Evolutionary conservation across 1,140 invertebrate species (phyloP).

Genomic region (Ostrea edulis): DNA sequence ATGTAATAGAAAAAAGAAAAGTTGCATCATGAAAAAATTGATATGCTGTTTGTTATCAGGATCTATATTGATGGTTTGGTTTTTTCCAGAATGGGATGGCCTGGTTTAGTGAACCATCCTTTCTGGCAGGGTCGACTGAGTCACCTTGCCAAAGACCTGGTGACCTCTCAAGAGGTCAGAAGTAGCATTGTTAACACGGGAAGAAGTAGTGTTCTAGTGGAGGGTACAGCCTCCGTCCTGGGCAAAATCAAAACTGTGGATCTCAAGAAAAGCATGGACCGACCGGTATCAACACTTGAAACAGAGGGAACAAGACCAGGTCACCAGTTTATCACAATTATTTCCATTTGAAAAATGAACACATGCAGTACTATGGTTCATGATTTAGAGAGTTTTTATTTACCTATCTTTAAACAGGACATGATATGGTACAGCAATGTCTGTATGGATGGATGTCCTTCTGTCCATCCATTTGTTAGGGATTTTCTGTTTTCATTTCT

Average conservation of each 20-base stretch:
- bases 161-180: slow-evolving; percentile 63
- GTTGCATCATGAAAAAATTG: too few species aligned
- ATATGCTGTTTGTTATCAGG: too few species aligned
- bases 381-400: background rate
- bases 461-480: too few species aligned
- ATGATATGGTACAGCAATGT: too few species aligned
- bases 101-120: slow-evolving; percentile 74
- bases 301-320: slow-evolving; percentile 69
- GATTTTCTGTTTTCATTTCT: too few species aligned
- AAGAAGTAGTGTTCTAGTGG: slow-evolving; percentile 71
- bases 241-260: slow-evolving; percentile 73
- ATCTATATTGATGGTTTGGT: background rate
- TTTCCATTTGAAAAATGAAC: background rate
- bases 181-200: slow-evolving; percentile 63
- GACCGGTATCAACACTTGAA: slow-evolving; percentile 66
- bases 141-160: slow-evolving; percentile 73
- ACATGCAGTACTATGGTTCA: background rate
- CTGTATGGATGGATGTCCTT: too few species aligned
- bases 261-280: slow-evolving; percentile 66
- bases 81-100: slow-evolving; percentile 75
- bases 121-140: slow-evolving; percentile 78
- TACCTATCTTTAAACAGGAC: background rate
- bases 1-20: too few species aligned
- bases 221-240: slow-evolving; percentile 70
- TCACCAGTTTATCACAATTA: slow-evolving; percentile 42